These are phyloP conservation scores for Ceyx melanurus DNA, from an alignment of 2,113 vertebrate genomes.

Conservation along the genomic window DNA sequence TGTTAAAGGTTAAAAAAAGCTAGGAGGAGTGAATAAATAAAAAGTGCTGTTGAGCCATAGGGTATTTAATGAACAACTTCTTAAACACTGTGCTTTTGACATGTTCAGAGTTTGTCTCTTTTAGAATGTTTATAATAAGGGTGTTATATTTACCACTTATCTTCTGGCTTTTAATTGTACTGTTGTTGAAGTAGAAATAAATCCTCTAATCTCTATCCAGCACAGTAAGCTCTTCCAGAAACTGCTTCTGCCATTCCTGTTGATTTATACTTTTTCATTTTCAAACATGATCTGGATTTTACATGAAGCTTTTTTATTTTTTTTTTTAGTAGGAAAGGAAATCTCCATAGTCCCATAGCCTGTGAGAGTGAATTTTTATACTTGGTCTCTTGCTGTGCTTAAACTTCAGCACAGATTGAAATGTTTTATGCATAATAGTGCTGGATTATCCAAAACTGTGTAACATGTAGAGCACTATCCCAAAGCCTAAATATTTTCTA, in stretches of 20 bases:
- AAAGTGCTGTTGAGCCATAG: background rate
- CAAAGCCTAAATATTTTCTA: background rate
- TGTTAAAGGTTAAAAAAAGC: background rate
- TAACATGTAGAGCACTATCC: background rate
- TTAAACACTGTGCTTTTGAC: slow-evolving; percentile 34
- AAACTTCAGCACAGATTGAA: background rate
- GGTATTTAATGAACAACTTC: slow-evolving; percentile 26
- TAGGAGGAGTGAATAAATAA: background rate
- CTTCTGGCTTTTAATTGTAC: slow-evolving; percentile 45
- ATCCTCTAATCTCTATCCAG: slow-evolving; percentile 58
- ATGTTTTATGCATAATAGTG: background rate
- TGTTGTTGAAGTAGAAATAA: slow-evolving; percentile 46
- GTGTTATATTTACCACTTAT: slow-evolving; percentile 38
- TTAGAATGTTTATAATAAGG: slow-evolving; percentile 35
- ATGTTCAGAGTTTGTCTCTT: background rate
- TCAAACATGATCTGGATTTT: slow-evolving; percentile 28
- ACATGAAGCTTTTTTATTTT: background rate
- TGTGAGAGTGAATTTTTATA: background rate
- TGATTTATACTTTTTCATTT: slow-evolving; percentile 50
- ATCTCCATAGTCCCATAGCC: background rate
- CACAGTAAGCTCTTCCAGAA: slow-evolving; percentile 52
- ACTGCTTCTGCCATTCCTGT: slow-evolving; percentile 13
- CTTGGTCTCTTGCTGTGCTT: background rate
- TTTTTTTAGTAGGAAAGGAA: background rate
- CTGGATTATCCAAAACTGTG: background rate